Evolutionary conservation across 2,797 vertebrate species (phyloP).

Genomic region (Sebastiscus tertius): DNA sequence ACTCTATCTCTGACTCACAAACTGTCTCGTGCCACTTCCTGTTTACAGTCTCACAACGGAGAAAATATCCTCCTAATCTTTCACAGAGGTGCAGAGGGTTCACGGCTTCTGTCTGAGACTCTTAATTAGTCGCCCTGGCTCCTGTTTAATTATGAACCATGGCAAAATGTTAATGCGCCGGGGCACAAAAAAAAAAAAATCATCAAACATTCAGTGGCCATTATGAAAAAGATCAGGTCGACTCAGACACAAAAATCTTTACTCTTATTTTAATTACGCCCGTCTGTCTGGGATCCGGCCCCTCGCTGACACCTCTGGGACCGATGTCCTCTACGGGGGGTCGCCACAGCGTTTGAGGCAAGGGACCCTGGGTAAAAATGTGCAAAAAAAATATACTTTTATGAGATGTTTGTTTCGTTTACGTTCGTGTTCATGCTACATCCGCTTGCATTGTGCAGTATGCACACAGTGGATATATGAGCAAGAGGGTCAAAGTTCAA

Average conservation of each 20-base stretch:
- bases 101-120: not conserved
- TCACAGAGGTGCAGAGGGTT: not conserved
- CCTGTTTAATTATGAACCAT: slow-evolving; percentile 58
- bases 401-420: not conserved
- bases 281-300: slow-evolving; percentile 34
- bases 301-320: slow-evolving; percentile 59
- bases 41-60: not conserved
- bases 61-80: not conserved
- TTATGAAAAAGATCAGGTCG: slow-evolving; percentile 43
- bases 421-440: not conserved
- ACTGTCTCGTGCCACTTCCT: not conserved
- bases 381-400: not conserved
- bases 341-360: not conserved
- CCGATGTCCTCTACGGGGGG: slow-evolving; percentile 42
- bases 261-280: slow-evolving; percentile 59
- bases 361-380: not conserved
- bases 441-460: no score
- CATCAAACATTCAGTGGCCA: slow-evolving; percentile 41
- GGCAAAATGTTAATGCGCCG: slow-evolving; percentile 48
- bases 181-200: slow-evolving; percentile 6
- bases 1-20: not conserved
- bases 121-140: slow-evolving; percentile 40
- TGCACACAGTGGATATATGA: not conserved
- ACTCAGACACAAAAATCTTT: slow-evolving; percentile 57
- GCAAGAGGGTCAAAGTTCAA: no score